Conservation (phyloP, 2,888 invertebrate species). For the Alloplasta piceator region DNA sequence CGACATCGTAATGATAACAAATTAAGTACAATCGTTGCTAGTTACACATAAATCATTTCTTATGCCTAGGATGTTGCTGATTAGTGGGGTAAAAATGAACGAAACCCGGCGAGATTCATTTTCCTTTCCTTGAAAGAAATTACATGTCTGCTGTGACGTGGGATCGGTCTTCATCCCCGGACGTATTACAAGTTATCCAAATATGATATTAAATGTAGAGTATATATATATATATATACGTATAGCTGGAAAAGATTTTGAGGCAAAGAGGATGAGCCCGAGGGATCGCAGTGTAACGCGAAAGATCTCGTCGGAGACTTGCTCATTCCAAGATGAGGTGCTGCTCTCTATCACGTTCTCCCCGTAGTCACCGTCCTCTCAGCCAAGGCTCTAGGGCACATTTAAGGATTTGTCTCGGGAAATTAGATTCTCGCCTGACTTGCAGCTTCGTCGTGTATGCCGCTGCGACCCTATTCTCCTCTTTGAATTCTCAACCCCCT, state of each 20-base stretch:
- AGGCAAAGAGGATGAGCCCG: constrained; percentile 46
- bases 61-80: constrained; percentile 19
- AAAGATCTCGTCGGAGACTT: constrained; percentile 53
- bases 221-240: constrained; percentile 20
- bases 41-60: constrained; percentile 32
- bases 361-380: constrained; percentile 61
- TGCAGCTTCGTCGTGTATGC: constrained; percentile 71
- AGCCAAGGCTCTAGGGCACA: constrained; percentile 76
- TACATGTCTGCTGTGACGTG: not conserved
- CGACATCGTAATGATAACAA: constrained; percentile 2
- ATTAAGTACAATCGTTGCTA: not conserved
- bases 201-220: constrained; percentile 17
- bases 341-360: constrained; percentile 6
- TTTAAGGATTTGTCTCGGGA: constrained; percentile 82
- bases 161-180: constrained; percentile 35
- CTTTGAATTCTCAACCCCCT: constrained; percentile 25
- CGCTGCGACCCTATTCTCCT: constrained; percentile 60
- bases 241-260: constrained; percentile 46
- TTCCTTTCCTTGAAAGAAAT: constrained; percentile 23
- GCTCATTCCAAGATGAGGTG: constrained; percentile 63
- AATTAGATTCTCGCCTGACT: constrained; percentile 81
- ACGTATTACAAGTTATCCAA: constrained; percentile 63
- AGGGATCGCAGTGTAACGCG: constrained; percentile 32
- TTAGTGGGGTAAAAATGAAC: not conserved
- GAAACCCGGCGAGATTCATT: not conserved